Evolutionary conservation across 2,113 vertebrate species (phyloP).

Genomic region (Marcusenius ussheri): DNA sequence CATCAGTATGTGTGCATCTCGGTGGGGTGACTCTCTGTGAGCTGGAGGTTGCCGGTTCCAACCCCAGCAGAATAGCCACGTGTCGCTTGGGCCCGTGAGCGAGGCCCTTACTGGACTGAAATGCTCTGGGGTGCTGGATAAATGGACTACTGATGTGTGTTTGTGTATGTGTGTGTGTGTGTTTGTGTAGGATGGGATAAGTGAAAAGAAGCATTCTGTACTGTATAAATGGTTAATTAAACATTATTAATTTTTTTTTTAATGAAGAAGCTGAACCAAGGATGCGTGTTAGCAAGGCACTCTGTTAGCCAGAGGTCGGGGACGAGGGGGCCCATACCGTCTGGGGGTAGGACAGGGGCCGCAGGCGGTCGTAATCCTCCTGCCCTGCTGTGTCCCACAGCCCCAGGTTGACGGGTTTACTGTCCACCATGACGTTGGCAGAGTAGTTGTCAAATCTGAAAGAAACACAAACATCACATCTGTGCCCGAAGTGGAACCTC

Average conservation of each 20-base stretch:
- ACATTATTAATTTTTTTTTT: not conserved
- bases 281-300: not conserved
- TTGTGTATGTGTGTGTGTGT: not conserved
- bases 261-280: not conserved
- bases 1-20: not conserved
- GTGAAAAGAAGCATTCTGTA: not conserved
- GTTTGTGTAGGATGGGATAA: not conserved
- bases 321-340: conserved; percentile 59
- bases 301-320: not conserved
- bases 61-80: not conserved
- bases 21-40: not conserved
- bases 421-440: conserved; percentile 88
- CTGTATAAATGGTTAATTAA: not conserved
- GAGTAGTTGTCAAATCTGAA: conserved; percentile 84
- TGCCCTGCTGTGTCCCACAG: conserved; percentile 86
- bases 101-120: not conserved
- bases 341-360: conserved; percentile 80
- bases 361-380: conserved; percentile 81
- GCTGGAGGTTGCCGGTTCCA: not conserved
- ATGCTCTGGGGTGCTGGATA: not conserved
- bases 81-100: not conserved
- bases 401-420: conserved; percentile 81
- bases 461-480: conserved; percentile 15
- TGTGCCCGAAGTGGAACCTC: not conserved
- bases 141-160: not conserved